A percentile compares a stretch with the other conserved stretches of the same genome.
Conservation (phyloP, 2,888 invertebrate genomes). For the Dromius quadrimaculatus region DNA sequence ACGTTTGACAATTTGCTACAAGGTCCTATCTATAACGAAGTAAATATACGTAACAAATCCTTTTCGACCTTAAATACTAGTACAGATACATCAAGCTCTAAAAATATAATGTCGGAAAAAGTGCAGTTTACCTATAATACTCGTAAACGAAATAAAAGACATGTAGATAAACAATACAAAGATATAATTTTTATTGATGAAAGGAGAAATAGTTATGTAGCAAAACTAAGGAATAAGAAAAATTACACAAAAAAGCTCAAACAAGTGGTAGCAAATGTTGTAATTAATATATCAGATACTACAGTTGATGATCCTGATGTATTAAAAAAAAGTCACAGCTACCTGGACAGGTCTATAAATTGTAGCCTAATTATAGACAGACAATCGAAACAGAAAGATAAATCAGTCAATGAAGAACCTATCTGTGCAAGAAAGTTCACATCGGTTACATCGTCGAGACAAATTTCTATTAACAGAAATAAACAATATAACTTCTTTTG, state of each 20-base stretch:
- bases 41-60: conserved; percentile 26
- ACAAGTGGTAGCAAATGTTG: conserved; percentile 1
- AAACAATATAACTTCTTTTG: conserved; percentile 25
- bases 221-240: conserved; percentile 1
- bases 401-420: conserved; percentile 6
- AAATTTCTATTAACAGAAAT: neutral
- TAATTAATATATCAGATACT: conserved; percentile 16
- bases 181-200: too few species aligned
- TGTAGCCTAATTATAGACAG: conserved; percentile 55
- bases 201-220: conserved; percentile 1
- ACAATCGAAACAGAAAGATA: conserved; percentile 23
- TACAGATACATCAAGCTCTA: conserved; percentile 19
- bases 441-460: conserved; percentile 20
- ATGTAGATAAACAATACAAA: too few species aligned
- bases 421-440: conserved; percentile 34
- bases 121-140: neutral
- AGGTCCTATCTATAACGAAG: conserved; percentile 44
- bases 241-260: conserved; percentile 6
- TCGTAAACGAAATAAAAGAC: conserved; percentile 9
- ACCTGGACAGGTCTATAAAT: conserved; percentile 53
- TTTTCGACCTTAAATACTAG: conserved; percentile 14
- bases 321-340: conserved; percentile 15
- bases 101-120: neutral
- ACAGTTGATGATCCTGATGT: conserved; percentile 8
- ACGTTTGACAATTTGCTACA: conserved; percentile 59